These are phyloP conservation scores for Ptilorrhoa leucosticta DNA, from an alignment of 2,113 vertebrate species.

Conservation along the genomic window DNA sequence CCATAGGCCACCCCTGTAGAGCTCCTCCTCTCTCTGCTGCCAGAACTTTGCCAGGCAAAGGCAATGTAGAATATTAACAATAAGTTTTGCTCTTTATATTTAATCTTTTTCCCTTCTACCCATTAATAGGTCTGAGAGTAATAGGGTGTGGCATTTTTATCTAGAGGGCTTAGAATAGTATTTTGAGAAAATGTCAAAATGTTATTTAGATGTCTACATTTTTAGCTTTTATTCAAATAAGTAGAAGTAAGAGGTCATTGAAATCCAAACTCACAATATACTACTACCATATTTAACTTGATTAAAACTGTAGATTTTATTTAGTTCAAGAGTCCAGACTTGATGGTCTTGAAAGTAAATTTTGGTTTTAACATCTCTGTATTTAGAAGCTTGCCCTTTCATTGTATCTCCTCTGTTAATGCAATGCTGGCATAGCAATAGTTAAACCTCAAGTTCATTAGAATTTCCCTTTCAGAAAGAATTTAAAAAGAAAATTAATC, in stretches of 20 bases:
- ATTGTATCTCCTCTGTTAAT: not conserved
- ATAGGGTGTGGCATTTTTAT: not conserved
- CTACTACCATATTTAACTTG: not conserved
- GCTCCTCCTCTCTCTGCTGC: too few species aligned
- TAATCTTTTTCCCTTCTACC: not conserved
- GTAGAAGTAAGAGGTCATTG: not conserved
- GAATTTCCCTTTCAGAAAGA: not conserved
- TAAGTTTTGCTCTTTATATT: not conserved
- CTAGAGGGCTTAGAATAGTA: not conserved
- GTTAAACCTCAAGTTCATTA: not conserved
- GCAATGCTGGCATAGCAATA: not conserved
- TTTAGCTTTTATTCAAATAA: not conserved
- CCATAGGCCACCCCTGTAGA: not conserved
- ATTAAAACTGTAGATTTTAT: not conserved
- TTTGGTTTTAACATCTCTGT: not conserved
- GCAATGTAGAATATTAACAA: not conserved
- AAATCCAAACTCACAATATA: not conserved
- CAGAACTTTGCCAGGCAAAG: not conserved
- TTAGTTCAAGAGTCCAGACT: not conserved
- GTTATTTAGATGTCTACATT: not conserved
- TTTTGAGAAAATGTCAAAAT: not conserved
- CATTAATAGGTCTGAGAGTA: not conserved
- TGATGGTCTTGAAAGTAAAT: not conserved
- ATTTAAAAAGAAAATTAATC: not conserved
- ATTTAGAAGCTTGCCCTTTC: not conserved